These are phyloP conservation scores for Umimayanthus chanpuru DNA, from an alignment of 92 coral and sea anemone genomes.

Conservation along the genomic window DNA sequence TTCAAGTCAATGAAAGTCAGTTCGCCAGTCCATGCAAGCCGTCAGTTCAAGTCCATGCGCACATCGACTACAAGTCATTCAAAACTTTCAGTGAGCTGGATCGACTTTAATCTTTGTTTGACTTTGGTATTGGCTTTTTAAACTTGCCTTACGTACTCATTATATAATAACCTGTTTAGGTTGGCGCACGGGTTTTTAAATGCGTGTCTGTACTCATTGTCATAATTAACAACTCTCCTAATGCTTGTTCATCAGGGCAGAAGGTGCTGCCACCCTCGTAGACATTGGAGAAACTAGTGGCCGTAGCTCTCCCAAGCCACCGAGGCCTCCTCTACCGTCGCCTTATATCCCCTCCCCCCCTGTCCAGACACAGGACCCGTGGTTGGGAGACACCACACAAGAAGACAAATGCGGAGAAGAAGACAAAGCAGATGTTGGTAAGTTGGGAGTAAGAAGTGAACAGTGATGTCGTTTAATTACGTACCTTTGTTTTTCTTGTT, in stretches of 20 bases:
- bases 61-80: too few relatives aligned
- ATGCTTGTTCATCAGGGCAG: constrained; percentile 12
- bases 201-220: not conserved
- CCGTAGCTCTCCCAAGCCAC: constrained; percentile 29
- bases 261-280: constrained; percentile 2
- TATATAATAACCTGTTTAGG: not conserved
- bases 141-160: too few relatives aligned
- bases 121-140: too few relatives aligned
- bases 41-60: too few relatives aligned
- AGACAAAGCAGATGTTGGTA: constrained; percentile 25
- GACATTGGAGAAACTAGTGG: constrained; percentile 20
- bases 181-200: not conserved
- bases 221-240: too few relatives aligned
- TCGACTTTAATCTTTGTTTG: too few relatives aligned
- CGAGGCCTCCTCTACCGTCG: constrained; percentile 27
- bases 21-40: too few relatives aligned
- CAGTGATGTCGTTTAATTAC: too few relatives aligned
- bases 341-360: constrained; percentile 17
- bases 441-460: not conserved
- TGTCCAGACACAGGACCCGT: not conserved
- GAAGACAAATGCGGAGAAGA: constrained; percentile 21
- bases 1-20: too few relatives aligned
- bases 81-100: too few relatives aligned
- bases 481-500: too few relatives aligned
- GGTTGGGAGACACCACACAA: not conserved